These are phyloP conservation scores for Lochmaea capreae DNA, from an alignment of 2,888 invertebrate species.

Conservation along the genomic window DNA sequence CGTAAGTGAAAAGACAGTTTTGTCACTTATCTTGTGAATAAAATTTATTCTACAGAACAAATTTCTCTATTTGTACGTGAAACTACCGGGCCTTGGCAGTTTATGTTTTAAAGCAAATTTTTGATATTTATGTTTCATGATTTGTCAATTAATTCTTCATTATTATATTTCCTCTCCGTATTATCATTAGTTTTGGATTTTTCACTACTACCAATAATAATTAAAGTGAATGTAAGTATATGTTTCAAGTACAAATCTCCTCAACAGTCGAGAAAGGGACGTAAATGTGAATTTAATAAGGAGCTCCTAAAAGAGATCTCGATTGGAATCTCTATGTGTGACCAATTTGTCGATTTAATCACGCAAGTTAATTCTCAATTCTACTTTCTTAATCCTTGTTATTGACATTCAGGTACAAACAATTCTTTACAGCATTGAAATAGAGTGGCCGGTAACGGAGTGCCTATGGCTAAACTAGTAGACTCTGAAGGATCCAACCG, in stretches of 20 bases:
- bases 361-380: background rate
- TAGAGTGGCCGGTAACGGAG: conserved; percentile 24
- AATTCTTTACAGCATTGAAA: conserved; percentile 21
- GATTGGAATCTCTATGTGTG: background rate
- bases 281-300: background rate
- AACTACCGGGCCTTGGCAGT: too few species aligned
- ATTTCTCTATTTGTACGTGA: too few species aligned
- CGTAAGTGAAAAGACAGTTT: too few species aligned
- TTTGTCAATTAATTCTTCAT: too few species aligned
- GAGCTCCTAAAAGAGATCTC: background rate
- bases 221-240: background rate
- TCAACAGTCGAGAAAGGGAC: background rate
- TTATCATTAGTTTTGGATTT: too few species aligned
- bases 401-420: conserved; percentile 12
- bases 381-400: conserved; percentile 7
- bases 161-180: too few species aligned
- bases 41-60: too few species aligned
- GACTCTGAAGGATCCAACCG: conserved; percentile 55
- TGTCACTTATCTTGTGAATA: too few species aligned
- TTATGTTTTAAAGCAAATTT: too few species aligned
- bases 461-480: conserved; percentile 39
- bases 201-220: too few species aligned
- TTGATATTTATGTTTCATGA: too few species aligned
- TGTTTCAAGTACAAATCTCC: background rate
- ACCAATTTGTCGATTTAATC: conserved; percentile 4